Base-by-base conservation (phyloP, 2,888 invertebrate genomes). In the Limnephilus auricula region DNA sequence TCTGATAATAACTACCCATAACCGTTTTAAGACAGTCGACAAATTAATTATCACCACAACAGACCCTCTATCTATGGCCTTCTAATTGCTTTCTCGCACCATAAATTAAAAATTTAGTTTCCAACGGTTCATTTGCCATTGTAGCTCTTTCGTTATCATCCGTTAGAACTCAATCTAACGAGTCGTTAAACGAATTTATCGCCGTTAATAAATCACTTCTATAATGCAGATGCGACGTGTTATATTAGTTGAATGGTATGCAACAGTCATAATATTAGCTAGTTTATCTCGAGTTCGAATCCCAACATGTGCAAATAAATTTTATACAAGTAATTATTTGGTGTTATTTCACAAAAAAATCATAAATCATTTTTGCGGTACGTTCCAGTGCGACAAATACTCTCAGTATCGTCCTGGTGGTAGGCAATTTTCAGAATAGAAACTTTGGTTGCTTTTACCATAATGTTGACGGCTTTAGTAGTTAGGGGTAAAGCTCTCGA, bases 111-210 rank as follows among this genome's bases (percentile, higher is more conserved):
- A 82, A 82, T 82, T 82, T 32, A 34, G 32, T 34, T 34, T 82
- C 34, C 82, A 82, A 82, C 82, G 82, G 82, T 82, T 82, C 82
- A 82, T 82, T 82, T 82, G 82, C 34, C 34, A 82, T 82, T 34
- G 82, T 18, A 25, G 15, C 34, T 34, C 82, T 34, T 25, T 82
- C 80, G 82, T 65, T 65, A 65, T 25, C 25, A 65, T n/a, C 65
- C 65, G 82, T 32, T 37, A 25, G 32, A 15, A 34, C 82, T 34
- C 82, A 34, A 82, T 82, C 82, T 34, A 18, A 34, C 82, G 82
- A 37, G 31, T 82, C 82, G 82, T 82, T 82, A 82, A 82, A 34
- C 82, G 82, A 82, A 82, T 82, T 82, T 82, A 34, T 34, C 25
- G 82, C 25, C 82, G 82, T 31, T 34, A 13, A 82, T 82, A 82